These are phyloP conservation scores for Leucoma salicis DNA, from an alignment of 2,888 invertebrate genomes.

Conservation along the genomic window DNA sequence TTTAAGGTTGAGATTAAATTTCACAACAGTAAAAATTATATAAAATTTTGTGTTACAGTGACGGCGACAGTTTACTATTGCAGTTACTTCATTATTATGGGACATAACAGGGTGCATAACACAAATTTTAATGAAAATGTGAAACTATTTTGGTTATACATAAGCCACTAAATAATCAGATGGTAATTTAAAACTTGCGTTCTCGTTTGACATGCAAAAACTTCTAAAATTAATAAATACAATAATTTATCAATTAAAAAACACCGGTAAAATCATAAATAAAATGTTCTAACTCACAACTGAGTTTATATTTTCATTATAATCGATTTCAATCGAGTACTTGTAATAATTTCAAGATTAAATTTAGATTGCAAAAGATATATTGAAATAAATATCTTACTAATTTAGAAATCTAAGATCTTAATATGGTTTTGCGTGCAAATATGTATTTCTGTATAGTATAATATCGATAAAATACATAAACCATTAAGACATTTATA, in stretches of 20 bases:
- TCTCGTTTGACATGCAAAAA: too few species aligned
- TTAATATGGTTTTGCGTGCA: constrained; percentile 11
- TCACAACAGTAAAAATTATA: too few species aligned
- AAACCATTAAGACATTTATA: constrained; percentile 31
- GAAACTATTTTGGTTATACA: too few species aligned
- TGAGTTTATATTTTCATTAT: neutral
- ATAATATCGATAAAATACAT: constrained; percentile 28
- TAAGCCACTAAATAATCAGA: constrained; percentile 11
- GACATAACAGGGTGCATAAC: too few species aligned
- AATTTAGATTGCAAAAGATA: constrained; percentile 1
- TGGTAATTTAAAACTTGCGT: too few species aligned
- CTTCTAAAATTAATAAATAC: neutral
- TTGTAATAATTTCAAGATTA: neutral
- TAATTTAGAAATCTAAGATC: constrained; percentile 13
- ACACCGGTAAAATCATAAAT: neutral
- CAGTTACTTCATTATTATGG: too few species aligned
- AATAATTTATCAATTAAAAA: neutral
- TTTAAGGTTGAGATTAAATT: too few species aligned
- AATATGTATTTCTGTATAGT: constrained; percentile 24
- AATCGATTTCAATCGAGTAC: neutral
- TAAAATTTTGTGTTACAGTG: too few species aligned
- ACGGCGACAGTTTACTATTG: too few species aligned
- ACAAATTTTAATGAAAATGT: too few species aligned
- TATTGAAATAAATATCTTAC: constrained; percentile 20
- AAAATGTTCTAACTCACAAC: neutral